Evolutionary conservation across 2,888 invertebrate species (phyloP), one percentile per base, ranked within the genome.

Genomic region (Gastrophysa polygoni): DNA sequence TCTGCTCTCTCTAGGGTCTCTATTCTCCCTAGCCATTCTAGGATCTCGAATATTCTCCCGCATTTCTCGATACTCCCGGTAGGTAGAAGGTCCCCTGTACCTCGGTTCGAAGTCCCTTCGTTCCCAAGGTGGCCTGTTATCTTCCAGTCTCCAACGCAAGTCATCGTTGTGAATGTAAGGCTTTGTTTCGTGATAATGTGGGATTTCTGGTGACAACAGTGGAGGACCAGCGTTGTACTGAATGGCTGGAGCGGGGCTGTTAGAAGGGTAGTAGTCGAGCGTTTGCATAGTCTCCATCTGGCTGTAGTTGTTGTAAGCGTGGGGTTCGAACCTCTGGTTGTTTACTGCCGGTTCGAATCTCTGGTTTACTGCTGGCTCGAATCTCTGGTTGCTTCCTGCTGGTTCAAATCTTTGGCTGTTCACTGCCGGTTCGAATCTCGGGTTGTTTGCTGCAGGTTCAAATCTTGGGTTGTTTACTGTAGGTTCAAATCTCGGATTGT

Each of bases 21-120:
- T 28, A 11, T 14, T 43, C 5, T 63, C 57, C 34, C 61, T 59
- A 14, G n/a, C 47, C 17, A 59, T 52, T 47, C 63, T 64, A 3
- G 66, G 66, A 58, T 67, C 65, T 34, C 66, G 68, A 54, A 69
- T 56, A 60, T 64, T 51, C 52, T 72, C 72, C n/a, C 63, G 67
- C 68, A 70, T 70, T 55, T 73, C 73, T 32, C 68, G 65, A 48
- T 69, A 70, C 43, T 75, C 73, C 32, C 68, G 62, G 44, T 75
- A 74, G n/a, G 64, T 74, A 62, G 69, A 64, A 11, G 75, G 73
- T 50, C 71, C 72, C 34, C 71, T 58, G 34, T 57, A 62, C 17
- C 64, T 54, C 7, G 56, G n/a, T 17, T 68, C 62, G 17, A 56
- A 60, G 24, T 65, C 64, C 14, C 64, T 52, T 8, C 64, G 52